phyloP scores from a whole-genome alignment of 2,113 vertebrate species.

The Pelvicachromis taeniatus region DNA sequence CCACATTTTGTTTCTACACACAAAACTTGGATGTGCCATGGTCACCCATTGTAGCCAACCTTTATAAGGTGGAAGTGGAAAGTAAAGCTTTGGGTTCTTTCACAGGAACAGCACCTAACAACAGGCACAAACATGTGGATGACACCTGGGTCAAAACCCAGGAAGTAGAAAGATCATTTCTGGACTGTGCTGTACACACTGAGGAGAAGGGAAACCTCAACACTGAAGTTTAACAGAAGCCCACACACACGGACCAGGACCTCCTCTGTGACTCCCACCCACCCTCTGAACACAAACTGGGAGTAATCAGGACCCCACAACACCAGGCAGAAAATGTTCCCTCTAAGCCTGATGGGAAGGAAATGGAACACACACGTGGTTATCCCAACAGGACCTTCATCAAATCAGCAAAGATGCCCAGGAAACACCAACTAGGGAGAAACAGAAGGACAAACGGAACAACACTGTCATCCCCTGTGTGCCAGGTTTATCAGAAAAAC shows the following conservation, averaged over 20 bases:
- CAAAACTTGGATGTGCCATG: not conserved
- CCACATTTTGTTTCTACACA: not conserved
- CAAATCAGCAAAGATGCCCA: not conserved
- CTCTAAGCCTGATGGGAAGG: not conserved
- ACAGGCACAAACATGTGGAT: not conserved
- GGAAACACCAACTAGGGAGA: not conserved
- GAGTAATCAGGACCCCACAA: not conserved
- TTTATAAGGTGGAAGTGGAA: not conserved
- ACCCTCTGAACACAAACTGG: not conserved
- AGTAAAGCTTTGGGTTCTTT: not conserved
- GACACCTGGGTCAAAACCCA: not conserved
- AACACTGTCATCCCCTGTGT: fast-evolving
- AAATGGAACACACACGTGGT: not conserved
- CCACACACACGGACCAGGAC: not conserved
- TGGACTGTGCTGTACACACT: not conserved
- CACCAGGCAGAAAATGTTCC: not conserved
- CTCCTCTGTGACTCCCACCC: not conserved
- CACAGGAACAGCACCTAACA: not conserved
- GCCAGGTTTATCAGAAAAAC: not conserved
- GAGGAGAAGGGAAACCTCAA: not conserved
- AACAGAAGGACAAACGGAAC: not conserved
- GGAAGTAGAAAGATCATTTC: not conserved
- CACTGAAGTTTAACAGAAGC: not conserved
- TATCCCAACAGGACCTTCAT: not conserved
- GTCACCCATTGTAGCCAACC: not conserved